Evolutionary conservation across 2,113 vertebrate genomes (phyloP).

Genomic region (Numenius arquata): DNA sequence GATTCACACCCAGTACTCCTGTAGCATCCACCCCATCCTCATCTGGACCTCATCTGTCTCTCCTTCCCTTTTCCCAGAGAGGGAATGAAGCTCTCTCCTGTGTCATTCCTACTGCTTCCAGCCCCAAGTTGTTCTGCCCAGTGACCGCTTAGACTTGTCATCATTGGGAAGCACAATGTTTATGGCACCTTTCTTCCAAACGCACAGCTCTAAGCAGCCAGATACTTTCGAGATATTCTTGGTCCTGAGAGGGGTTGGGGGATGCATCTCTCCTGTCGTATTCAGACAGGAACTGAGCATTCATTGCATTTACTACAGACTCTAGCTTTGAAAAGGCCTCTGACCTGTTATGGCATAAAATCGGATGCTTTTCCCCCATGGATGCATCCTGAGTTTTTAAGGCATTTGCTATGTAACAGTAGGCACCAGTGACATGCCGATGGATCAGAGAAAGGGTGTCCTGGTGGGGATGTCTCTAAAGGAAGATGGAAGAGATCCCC

Average conservation of each 20-base stretch:
- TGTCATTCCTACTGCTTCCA: neutral
- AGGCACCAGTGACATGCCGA: rapidly evolving
- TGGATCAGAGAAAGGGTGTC: neutral
- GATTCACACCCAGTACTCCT: neutral
- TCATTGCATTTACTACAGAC: neutral
- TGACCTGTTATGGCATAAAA: neutral
- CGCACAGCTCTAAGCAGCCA: neutral
- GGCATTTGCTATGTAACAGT: neutral
- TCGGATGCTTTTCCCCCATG: neutral
- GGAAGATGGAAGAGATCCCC: neutral
- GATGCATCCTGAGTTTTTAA: neutral
- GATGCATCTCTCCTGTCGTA: neutral
- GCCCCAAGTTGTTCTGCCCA: neutral
- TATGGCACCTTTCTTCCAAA: neutral
- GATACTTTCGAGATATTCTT: neutral
- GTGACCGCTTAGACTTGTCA: neutral
- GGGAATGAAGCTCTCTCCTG: neutral
- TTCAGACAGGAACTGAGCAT: neutral
- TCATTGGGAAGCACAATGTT: neutral
- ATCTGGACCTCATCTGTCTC: neutral
- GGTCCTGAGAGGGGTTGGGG: neutral
- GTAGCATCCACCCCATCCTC: neutral
- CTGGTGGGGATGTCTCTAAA: neutral
- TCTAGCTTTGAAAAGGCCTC: neutral
- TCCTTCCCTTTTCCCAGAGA: neutral